Evolutionary conservation across 2,797 vertebrate genomes (phyloP), one percentile per base, ranked within the genome.

Genomic region (Catamblyrhynchus diadema): DNA sequence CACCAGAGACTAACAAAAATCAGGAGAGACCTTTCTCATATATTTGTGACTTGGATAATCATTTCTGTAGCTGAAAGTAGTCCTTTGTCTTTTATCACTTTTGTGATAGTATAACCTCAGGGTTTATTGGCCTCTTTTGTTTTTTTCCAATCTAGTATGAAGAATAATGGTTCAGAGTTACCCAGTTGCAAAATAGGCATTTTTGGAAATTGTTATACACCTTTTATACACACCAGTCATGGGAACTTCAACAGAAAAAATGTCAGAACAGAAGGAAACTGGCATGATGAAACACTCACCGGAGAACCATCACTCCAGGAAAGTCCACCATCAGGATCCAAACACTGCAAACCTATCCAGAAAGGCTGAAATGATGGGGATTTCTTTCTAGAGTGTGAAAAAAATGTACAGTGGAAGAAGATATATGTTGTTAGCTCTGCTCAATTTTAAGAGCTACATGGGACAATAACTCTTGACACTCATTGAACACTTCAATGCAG

Each of bases 331-430:
- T 97, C 98, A 90, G 98, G 93, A 78, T 98, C 98, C 30, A 98
- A 96, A 8, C 94, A 94, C 18, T 92, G 98, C 94, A 99, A 94
- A 61, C 99, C 99, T 61, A 99, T 98, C 99, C 99, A 99, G 45
- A 97, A 97, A 73, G 80, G 93, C 42, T 97, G 81, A 71, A 64
- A 47, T 27, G 84, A 37, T 21, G 33, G 19, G 2, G 15, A 8
- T 51, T 73, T 91, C 73, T 78, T 91, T 14, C 93, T 96, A 64
- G 27, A 80, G 41, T 45, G 9, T 33, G 39, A 39, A 82, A 89
- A 94, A 80, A 77, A 37, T 2, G 4, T 50, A 11, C 39, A 6
- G 32, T 20, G 23, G 7, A 73, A 86, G 27, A 69, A 8, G 21
- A 47, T 6, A 6, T 24, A 32, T 25, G 5, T 33, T 47, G 19